Conservation (phyloP, 2,888 invertebrate species). For the Yponomeuta cagnagella region DNA sequence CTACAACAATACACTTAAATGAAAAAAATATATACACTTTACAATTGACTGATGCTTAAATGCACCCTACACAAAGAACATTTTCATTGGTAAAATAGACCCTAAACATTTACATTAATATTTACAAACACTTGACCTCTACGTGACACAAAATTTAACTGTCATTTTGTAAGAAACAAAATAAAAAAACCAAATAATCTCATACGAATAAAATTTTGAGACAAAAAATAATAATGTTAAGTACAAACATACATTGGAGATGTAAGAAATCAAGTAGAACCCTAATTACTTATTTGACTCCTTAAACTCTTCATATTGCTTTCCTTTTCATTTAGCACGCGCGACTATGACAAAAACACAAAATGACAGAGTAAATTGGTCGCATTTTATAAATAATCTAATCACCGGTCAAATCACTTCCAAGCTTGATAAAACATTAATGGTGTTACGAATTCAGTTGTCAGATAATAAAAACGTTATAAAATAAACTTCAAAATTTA, state of each 20-base stretch:
- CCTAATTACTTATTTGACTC: neutral
- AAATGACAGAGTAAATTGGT: constrained; percentile 15
- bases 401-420: neutral
- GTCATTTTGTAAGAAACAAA: constrained; percentile 37
- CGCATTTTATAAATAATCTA: constrained; percentile 4
- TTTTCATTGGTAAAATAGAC: constrained; percentile 62
- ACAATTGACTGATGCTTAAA: constrained; percentile 65
- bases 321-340: constrained; percentile 10
- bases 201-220: neutral
- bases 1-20: constrained; percentile 23
- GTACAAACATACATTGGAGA: neutral
- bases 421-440: neutral
- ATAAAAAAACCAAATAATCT: constrained; percentile 23
- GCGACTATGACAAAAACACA: neutral
- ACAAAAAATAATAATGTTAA: neutral
- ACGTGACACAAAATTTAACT: constrained; percentile 30
- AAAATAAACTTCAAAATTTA: neutral
- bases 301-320: constrained; percentile 9
- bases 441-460: neutral
- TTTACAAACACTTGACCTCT: constrained; percentile 29
- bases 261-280: neutral
- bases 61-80: constrained; percentile 47
- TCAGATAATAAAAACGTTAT: neutral
- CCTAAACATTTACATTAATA: constrained; percentile 45
- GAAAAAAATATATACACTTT: constrained; percentile 72